Conservation (phyloP, 2,888 invertebrate genomes). For the Yponomeuta plumbellus region DNA sequence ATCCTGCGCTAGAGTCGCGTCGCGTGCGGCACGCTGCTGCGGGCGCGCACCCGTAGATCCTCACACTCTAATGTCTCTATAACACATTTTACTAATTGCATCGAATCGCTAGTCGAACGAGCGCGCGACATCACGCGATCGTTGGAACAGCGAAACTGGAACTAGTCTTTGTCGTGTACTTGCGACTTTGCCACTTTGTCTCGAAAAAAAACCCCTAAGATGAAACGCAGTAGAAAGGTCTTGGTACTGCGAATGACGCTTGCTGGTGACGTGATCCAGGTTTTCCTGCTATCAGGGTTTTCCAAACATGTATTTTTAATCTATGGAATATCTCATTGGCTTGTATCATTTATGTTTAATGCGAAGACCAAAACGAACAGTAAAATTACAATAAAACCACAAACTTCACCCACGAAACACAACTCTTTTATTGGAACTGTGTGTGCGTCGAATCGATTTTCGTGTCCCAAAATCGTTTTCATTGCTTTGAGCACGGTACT, state of each 20-base stretch:
- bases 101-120: conserved; percentile 5
- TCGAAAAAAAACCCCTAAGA: neutral
- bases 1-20: conserved; percentile 28
- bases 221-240: conserved; percentile 1
- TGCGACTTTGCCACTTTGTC: neutral
- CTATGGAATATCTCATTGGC: neutral
- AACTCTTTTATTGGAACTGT: neutral
- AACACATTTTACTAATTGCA: conserved; percentile 25
- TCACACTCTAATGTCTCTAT: conserved; percentile 40
- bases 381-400: neutral
- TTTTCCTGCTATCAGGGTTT: neutral
- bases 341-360: neutral
- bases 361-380: too few species aligned
- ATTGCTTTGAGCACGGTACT: too few species aligned
- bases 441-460: neutral
- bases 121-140: conserved; percentile 11
- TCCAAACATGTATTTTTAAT: neutral
- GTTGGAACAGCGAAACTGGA: neutral
- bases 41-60: conserved; percentile 46
- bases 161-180: conserved; percentile 1
- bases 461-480: neutral
- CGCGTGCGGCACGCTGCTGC: conserved; percentile 58
- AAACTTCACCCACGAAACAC: neutral
- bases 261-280: neutral
- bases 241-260: neutral